phyloP scores from a whole-genome alignment of 2,113 vertebrate species.

The Cynopterus brachyotis region DNA sequence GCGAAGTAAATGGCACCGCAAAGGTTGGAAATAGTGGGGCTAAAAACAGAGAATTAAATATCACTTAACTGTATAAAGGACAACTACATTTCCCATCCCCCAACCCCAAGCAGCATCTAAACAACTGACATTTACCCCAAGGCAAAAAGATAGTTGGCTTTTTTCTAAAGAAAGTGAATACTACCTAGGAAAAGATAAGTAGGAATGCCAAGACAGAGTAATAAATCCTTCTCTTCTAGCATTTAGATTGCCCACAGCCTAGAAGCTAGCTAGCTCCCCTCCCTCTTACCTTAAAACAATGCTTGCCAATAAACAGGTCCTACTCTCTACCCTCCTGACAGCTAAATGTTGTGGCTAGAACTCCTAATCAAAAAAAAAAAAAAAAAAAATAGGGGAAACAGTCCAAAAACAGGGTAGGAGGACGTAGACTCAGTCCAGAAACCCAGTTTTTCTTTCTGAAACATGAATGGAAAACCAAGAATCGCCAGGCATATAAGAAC shows the following conservation, averaged over 20 bases:
- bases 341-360: not conserved
- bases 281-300: not conserved
- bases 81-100: not conserved
- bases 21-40: not conserved
- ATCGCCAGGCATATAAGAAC: not conserved
- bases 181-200: not conserved
- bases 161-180: conserved; percentile 5
- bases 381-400: not conserved
- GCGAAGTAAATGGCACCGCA: not conserved
- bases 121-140: not conserved
- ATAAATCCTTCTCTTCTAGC: not conserved
- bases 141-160: not conserved
- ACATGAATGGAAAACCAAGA: not conserved
- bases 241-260: not conserved
- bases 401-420: not conserved
- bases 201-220: not conserved
- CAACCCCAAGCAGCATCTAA: not conserved
- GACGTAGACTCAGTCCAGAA: not conserved
- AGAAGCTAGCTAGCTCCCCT: not conserved
- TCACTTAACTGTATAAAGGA: not conserved
- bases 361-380: not conserved
- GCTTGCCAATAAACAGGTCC: not conserved
- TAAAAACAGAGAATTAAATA: not conserved
- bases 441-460: not conserved
- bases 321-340: not conserved